A percentile compares a stretch with the other conserved stretches of the same genome.
Evolutionary conservation across 2,888 invertebrate species (phyloP).

Genomic region (Platerodrilus igneus): DNA sequence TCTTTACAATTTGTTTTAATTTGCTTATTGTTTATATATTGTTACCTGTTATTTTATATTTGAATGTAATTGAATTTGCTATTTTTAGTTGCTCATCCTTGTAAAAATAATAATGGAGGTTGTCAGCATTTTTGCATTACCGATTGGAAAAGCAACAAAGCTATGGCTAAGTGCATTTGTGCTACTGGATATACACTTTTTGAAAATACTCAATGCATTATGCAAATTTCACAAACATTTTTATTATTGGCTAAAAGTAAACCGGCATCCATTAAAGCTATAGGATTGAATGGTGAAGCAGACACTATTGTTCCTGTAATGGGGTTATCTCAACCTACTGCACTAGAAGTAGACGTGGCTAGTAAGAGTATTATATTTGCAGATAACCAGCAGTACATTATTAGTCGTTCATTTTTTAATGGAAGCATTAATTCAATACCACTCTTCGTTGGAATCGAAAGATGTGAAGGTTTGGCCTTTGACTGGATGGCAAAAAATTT

Average conservation of each 20-base stretch:
- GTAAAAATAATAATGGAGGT: slow-evolving; percentile 60
- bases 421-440: slow-evolving; percentile 26
- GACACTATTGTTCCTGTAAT: slow-evolving; percentile 68
- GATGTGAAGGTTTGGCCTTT: slow-evolving; percentile 71
- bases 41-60: no score
- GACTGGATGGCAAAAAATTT: slow-evolving; percentile 81
- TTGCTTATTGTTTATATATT: no score
- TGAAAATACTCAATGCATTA: slow-evolving; percentile 57
- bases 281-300: slow-evolving; percentile 48
- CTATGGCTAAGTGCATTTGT: slow-evolving; percentile 65
- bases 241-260: slow-evolving; percentile 61
- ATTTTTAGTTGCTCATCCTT: slow-evolving; percentile 63
- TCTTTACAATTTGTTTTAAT: no score
- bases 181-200: slow-evolving; percentile 64
- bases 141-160: slow-evolving; percentile 52
- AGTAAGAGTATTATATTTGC: slow-evolving; percentile 50
- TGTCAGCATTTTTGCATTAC: slow-evolving; percentile 77
- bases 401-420: slow-evolving; percentile 30
- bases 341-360: slow-evolving; percentile 64
- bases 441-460: slow-evolving; percentile 55
- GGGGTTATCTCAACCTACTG: slow-evolving; percentile 60
- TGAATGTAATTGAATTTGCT: slow-evolving; percentile 3
- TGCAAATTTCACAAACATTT: slow-evolving; percentile 56
- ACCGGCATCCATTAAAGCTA: slow-evolving; percentile 68
- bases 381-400: slow-evolving; percentile 49